Evolutionary conservation across 2,113 vertebrate species (phyloP).

Genomic region (Chionodraco myersi): DNA sequence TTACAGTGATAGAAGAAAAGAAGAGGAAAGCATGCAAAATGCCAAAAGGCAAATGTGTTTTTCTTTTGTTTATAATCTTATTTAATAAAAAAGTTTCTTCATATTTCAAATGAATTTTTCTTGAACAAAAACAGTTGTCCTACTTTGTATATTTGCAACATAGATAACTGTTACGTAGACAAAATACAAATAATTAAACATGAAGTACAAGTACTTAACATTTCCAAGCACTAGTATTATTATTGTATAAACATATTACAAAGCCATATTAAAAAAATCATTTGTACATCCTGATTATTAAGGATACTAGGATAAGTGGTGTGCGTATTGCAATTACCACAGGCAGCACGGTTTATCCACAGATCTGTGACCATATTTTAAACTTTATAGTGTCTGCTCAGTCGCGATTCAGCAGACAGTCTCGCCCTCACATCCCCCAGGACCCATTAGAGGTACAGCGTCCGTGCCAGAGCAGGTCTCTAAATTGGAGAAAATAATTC

Average conservation of each 20-base stretch:
- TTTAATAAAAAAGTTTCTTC: not conserved
- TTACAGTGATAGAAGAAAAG: not conserved
- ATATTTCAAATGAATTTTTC: not conserved
- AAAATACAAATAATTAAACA: not conserved
- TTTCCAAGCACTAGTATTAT: not conserved
- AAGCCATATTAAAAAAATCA: not conserved
- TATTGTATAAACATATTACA: not conserved
- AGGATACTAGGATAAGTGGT: not conserved
- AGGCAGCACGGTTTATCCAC: no score
- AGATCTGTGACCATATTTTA: no score
- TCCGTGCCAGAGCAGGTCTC: no score
- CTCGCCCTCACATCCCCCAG: no score
- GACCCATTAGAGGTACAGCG: no score
- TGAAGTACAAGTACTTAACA: not conserved
- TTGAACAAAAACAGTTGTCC: not conserved
- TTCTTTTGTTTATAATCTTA: not conserved
- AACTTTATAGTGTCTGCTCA: no score
- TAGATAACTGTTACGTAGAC: not conserved
- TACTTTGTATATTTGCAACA: not conserved
- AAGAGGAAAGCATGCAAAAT: no score
- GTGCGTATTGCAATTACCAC: not conserved
- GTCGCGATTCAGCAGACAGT: no score
- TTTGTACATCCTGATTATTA: not conserved
- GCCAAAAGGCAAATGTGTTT: not conserved
- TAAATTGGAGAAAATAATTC: no score